Conservation (phyloP, 2,888 invertebrate genomes). For the Thymelicus lineola region DNA sequence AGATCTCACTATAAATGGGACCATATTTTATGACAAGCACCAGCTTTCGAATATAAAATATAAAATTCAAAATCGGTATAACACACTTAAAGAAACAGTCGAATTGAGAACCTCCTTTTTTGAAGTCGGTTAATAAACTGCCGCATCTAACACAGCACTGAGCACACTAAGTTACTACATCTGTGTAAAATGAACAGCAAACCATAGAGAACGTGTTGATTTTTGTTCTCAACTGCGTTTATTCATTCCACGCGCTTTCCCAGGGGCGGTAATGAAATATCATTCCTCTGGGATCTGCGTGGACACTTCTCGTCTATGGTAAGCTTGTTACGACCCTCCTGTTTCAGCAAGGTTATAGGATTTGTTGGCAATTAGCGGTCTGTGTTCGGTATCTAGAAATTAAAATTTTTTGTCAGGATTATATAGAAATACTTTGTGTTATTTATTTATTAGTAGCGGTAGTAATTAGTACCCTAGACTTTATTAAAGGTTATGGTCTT, state of each 20-base stretch:
- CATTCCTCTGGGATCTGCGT: conserved; percentile 62
- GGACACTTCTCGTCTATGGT: conserved; percentile 61
- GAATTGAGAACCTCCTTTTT: too few species aligned
- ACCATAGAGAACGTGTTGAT: conserved; percentile 72
- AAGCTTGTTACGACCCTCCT: conserved; percentile 70
- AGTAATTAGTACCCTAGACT: too few species aligned
- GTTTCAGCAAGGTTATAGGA: conserved; percentile 32
- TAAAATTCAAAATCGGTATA: too few species aligned
- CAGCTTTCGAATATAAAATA: too few species aligned
- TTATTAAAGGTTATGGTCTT: too few species aligned
- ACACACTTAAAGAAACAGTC: too few species aligned
- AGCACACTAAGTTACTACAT: background rate
- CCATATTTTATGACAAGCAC: too few species aligned
- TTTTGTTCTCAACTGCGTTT: conserved; percentile 74
- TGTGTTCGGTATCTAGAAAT: background rate
- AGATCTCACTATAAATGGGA: too few species aligned
- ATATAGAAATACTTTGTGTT: too few species aligned
- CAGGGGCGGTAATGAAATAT: conserved; percentile 59
- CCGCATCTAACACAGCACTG: conserved; percentile 48
- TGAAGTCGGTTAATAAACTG: too few species aligned
- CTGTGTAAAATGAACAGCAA: conserved; percentile 63
- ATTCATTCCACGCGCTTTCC: conserved; percentile 63
- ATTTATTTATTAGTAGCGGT: too few species aligned
- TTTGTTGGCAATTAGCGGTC: conserved; percentile 33
- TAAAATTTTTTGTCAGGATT: background rate